Evolutionary conservation across 2,113 vertebrate genomes (phyloP), one percentile per base, ranked within the genome.

Genomic region (Grammomys dolichurus): DNA sequence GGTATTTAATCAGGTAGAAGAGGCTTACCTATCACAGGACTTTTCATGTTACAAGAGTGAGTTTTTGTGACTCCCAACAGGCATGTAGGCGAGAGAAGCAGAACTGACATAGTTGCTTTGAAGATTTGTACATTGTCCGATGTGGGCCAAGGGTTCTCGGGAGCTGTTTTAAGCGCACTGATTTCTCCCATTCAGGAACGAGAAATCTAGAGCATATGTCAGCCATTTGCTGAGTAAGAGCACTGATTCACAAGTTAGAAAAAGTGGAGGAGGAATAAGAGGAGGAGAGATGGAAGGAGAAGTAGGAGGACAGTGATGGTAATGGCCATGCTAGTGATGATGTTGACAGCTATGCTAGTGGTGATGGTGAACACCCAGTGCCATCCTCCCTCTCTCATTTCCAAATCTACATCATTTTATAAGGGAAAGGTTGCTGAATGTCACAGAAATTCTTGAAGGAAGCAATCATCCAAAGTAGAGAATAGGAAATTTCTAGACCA

Each of bases 1-100:
- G 98, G 90, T 98, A 98, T 98, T 98, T 98, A 98, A 98, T 98
- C 97, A 97, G 97, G 88, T 70, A 33, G 90, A 88, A 76, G 87
- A 88, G 97, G 81, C 95, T 96, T 95, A 90, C 1, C 60, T 86
- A 95, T 77, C 77, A 96, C 76, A 93, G 96, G 91, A 97, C 97
- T 95, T 97, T 92, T 63, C 93, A 43, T 2, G 4, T 22, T 92
- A 81, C 28, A 91, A 97, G 92, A 76, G 89, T 63, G 90, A 97
- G 93, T 93, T 90, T 98, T 95, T 85, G 89, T 7, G 0, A 67
- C 87, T 19, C 43, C 36, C 80, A 86, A 95, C 89, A 19, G 75
- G 40, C 36, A 31, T 72, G 20, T n/a, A 76, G 75, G n/a, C 87
- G 69, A 94, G n/a, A 56, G 58, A 82, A 89, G 8, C n/a, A 89